Base-by-base conservation (phyloP, 37 sponge, comb jelly and placozoan genomes). In the Spongia lamella region DNA sequence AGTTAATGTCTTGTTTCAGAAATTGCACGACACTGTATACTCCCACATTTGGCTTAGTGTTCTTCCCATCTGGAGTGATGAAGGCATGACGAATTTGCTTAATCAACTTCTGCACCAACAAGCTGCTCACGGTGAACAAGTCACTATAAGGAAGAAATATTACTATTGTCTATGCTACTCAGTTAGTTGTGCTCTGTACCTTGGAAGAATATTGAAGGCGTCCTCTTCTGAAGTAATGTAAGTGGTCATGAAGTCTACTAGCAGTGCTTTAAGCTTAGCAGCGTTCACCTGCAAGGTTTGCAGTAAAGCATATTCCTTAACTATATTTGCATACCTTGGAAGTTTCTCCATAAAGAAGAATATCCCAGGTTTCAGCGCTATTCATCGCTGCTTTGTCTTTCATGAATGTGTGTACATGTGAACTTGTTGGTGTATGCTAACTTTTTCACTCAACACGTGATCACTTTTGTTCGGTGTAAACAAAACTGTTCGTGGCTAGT, bases 51-150 rank as follows among this genome's bases (percentile, higher is more conserved):
- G 47, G 47, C 9, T 43, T 43, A 5, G 47, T 43, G 47, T 43
- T 43, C 47, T 43, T 43, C 47, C 47, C 47, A 9, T 43, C 7
- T 43, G 47, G 9, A 13, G 47, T 43, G 9, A 43, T 59, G 59
- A 86, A 85, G 11, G 86, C 56, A 7, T 57, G 36, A 16, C 79
- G 58, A 64, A 84, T 82, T 33, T 82, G 91, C 32, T 59, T 38
- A 2, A 90, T 50, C 26, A 90, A 70, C 52, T 81, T 68, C 63
- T 86, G 78, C 24, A 74, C 86, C 56, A 90, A 75, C 7, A 90
- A 56, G 53, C 79, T 81, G 22, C 67, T 50, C 50, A 84, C 66
- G 1, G 86, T 62, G 52, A 82, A 79, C 14, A 70, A 76, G 47
- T 83, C 79, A 75, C 86, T 81, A 80, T 1, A 47, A 70, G 2